These are phyloP conservation scores for Aphaenogaster rudis DNA, from an alignment of 1,140 invertebrate species.

Conservation along the genomic window DNA sequence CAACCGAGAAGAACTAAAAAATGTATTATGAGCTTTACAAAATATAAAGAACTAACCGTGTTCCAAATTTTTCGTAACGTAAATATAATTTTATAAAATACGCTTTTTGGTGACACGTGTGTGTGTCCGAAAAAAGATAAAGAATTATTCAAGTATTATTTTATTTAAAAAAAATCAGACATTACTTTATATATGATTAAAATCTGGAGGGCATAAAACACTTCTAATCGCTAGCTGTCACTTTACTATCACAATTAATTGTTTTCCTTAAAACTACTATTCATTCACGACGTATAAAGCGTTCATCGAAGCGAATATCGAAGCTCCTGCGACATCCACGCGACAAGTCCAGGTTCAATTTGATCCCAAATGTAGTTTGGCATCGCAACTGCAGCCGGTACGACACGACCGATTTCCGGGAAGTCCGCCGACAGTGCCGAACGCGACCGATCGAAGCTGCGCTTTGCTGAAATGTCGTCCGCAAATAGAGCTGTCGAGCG, in stretches of 20 bases:
- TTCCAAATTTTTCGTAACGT: neutral
- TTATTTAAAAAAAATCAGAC: neutral
- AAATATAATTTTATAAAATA: neutral
- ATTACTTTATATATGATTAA: neutral
- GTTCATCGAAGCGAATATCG: neutral
- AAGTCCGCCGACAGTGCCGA: slow-evolving; percentile 26
- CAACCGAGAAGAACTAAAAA: neutral
- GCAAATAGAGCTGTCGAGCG: slow-evolving; percentile 19
- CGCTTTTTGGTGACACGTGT: neutral
- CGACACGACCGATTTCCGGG: slow-evolving; percentile 8
- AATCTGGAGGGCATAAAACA: neutral
- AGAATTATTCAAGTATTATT: neutral
- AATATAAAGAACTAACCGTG: neutral
- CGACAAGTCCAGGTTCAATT: slow-evolving; percentile 23
- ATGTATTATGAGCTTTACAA: neutral
- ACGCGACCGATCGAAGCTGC: slow-evolving; percentile 31
- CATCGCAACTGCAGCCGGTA: slow-evolving; percentile 14
- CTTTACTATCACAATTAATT: neutral
- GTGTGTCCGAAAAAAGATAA: neutral
- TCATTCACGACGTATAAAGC: neutral
- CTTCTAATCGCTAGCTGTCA: neutral
- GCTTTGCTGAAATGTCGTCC: slow-evolving; percentile 7
- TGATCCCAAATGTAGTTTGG: slow-evolving; percentile 11
- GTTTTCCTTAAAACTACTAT: neutral
- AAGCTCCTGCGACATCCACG: neutral